Base-by-base conservation (phyloP, 2,113 vertebrate genomes). In the Aspiorhynchus laticeps region DNA sequence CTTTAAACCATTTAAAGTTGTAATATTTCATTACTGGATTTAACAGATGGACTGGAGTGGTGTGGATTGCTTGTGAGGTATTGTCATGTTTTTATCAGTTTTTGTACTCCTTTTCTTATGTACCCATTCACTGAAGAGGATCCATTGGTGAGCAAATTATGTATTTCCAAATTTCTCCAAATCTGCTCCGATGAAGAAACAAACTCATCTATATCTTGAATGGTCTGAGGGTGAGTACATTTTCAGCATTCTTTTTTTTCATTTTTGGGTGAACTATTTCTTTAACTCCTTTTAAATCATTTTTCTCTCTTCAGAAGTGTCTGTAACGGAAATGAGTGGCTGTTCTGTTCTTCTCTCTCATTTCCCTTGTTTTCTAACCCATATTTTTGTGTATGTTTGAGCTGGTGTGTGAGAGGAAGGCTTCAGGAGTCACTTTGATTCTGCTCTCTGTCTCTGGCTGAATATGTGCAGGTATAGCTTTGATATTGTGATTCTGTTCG, bases 311-410 rank as follows among this genome's bases (percentile, higher is more conserved):
- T 82, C 15, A 61, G 7, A 80, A 46, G n/a, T 82, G n/a, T 65
- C 61, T 28, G 59, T 10, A 82, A 80, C 7, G 59, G 80, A 82
- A 67, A 43, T 46, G 59, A 65, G 43, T 24, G 61, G 56, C 61
- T 24, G 51, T 84, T 80, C 81, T 69, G 79, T 81, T 76, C 71
- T 77, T 82, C 38, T 83, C 51, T 80, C 77, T 80, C 76, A 80
- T 69, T 78, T 65, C 56, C 80, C 67, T 51, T 86, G 36, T 73
- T 56, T 71, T 78, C 65, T 48, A 77, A 82, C 80, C 81, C 63
- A 83, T 41, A 80, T 65, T 28, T 61, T 21, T 89, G 84, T 21
- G 86, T 85, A 51, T 31, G 38, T 65, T 15, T 1, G 67, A 63
- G 36, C 41, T 19, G 26, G 76, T 36, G 43, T 80, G 85, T 48